Evolutionary conservation across 2,797 vertebrate genomes (phyloP), one percentile per base, ranked within the genome.

Genomic region (Cirrhinus molitorella): DNA sequence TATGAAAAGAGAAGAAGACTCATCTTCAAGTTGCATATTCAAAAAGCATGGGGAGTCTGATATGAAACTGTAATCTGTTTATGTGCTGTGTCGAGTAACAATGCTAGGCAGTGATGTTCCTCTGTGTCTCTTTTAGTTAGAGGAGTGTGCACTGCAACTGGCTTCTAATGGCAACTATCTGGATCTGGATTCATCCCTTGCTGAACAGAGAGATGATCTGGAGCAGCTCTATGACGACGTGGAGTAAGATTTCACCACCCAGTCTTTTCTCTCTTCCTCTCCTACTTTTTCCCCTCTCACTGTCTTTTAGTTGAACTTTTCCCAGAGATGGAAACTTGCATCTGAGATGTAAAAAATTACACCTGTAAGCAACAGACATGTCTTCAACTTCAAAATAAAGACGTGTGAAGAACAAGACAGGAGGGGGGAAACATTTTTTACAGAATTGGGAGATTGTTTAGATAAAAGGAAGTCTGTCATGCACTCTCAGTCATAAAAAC

Each of bases 141-240:
- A 98, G 84, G 97, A 99, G 84, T 98, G 97, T 90, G 94, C 96
- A 0, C 93, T 99, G 21, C 98, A 99, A 92, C 51, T 98, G 72
- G 95, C 96, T 0, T 93, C 95, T 0, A 95, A 94, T 0, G 97
- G 98, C 61, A 96, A 96, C 91, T 99, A 99, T 85, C 90, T 99
- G 95, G 98, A 99, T 88, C 94, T 97, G 5, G 98, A 99, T 37
- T 93, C 94, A 13, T 98, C 97, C 25, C 90, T 99, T 83, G 90
- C 93, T 17, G 98, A 99, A 86, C 98, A 99, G 94, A 95, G 94
- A 25, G 97, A 99, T 84, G 97, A 97, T 73, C 93, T 99, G 89
- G 98, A 99, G 71, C 92, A 89, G 63, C 97, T 99, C 93, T 99
- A 96, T 2, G 94, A 96, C 63, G 98, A 99, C 67, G 92, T 98